Evolutionary conservation across 2,113 vertebrate genomes (phyloP).

Genomic region (Stegostoma tigrinum): DNA sequence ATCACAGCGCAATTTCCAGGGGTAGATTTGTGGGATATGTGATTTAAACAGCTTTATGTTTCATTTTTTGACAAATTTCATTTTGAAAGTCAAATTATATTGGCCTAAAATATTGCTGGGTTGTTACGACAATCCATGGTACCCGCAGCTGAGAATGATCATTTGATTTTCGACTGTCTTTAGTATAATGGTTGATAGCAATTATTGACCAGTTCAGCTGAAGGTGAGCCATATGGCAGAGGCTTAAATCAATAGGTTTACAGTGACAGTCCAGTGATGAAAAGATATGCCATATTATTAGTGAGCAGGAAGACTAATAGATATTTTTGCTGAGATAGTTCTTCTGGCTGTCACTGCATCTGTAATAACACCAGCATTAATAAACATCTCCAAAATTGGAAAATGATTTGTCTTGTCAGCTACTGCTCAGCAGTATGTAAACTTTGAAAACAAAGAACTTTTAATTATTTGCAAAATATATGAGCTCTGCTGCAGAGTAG

Average conservation of each 20-base stretch:
- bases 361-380: background rate
- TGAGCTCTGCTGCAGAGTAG: background rate
- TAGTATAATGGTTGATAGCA: background rate
- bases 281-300: background rate
- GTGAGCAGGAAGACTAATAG: background rate
- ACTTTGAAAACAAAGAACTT: background rate
- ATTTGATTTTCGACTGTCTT: background rate
- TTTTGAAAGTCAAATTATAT: background rate
- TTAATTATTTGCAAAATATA: background rate
- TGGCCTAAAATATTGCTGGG: background rate
- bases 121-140: too few species aligned
- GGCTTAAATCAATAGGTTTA: constrained; percentile 14
- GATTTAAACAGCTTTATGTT: background rate
- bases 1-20: background rate
- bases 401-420: background rate
- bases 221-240: constrained; percentile 5
- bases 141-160: background rate
- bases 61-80: background rate
- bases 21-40: background rate
- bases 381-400: background rate
- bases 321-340: background rate
- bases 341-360: background rate
- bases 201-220: background rate
- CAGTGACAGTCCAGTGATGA: background rate
- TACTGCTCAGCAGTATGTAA: background rate